These are phyloP conservation scores for Halichoerus grypus DNA, from an alignment of 2,113 vertebrate species.

Conservation along the genomic window DNA sequence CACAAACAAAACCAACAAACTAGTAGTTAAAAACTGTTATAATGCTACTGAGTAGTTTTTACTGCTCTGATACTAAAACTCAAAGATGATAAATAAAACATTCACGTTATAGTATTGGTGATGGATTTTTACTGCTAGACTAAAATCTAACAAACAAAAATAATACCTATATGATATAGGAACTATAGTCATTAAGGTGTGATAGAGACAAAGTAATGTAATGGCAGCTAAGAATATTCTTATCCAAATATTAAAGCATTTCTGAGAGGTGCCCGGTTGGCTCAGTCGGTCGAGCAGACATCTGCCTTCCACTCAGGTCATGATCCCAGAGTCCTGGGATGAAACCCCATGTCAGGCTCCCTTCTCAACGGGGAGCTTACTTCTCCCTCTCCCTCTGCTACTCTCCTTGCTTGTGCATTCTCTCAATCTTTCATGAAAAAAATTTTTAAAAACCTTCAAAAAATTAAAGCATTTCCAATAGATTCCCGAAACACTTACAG, in stretches of 20 bases:
- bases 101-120: background rate
- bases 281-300: background rate
- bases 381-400: background rate
- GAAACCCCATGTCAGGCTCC: background rate
- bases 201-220: background rate
- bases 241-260: background rate
- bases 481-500: background rate
- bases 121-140: background rate
- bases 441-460: background rate
- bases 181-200: background rate
- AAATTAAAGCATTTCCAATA: background rate
- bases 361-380: background rate
- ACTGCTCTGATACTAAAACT: constrained; percentile 23
- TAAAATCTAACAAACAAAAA: constrained; percentile 41
- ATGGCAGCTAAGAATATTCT: background rate
- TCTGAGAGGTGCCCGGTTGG: background rate
- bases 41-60: background rate
- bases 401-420: background rate
- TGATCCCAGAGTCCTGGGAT: background rate
- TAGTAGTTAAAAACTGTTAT: background rate
- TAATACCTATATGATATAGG: background rate
- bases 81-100: constrained; percentile 4
- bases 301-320: background rate
- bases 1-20: background rate
- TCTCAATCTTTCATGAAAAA: background rate